phyloP scores from a whole-genome alignment of 2,113 vertebrate species.

The Syrmaticus mikado region DNA sequence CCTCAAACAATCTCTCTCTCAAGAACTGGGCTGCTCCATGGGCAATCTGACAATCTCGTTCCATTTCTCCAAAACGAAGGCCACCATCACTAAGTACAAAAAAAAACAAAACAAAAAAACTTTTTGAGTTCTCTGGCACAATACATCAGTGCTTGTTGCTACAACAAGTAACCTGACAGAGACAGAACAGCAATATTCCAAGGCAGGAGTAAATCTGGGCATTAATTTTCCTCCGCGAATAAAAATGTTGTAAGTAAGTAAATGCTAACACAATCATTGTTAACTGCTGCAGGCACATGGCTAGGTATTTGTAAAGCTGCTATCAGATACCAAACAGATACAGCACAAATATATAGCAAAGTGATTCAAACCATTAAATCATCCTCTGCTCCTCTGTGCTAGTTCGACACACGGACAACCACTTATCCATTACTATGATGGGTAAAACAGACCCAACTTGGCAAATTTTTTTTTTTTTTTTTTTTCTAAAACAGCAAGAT shows the following conservation, averaged over 20 bases:
- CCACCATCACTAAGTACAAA: conserved; percentile 87
- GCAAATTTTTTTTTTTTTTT: too few species aligned
- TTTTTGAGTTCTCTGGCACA: background rate
- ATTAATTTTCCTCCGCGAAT: background rate
- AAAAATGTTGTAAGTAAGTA: background rate
- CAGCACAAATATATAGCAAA: background rate
- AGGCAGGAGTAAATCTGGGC: background rate
- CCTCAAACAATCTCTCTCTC: conserved; percentile 93
- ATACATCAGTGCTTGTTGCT: background rate
- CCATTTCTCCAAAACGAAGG: conserved; percentile 98
- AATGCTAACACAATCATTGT: background rate
- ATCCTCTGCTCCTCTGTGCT: background rate
- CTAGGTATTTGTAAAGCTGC: background rate
- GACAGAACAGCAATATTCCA: background rate
- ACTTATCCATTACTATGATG: background rate
- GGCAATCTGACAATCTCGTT: conserved; percentile 98
- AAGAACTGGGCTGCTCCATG: conserved; percentile 98
- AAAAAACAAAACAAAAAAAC: background rate
- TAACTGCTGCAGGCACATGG: background rate
- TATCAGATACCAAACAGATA: background rate
- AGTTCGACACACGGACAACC: background rate
- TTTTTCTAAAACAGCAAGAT: background rate
- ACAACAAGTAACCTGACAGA: background rate
- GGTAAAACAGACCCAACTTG: background rate
- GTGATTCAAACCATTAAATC: background rate